A percentile compares a stretch with the other conserved stretches of the same genome.
Evolutionary conservation across 2,888 invertebrate species (phyloP).

Genomic region (Aphidoletes aphidimyza): DNA sequence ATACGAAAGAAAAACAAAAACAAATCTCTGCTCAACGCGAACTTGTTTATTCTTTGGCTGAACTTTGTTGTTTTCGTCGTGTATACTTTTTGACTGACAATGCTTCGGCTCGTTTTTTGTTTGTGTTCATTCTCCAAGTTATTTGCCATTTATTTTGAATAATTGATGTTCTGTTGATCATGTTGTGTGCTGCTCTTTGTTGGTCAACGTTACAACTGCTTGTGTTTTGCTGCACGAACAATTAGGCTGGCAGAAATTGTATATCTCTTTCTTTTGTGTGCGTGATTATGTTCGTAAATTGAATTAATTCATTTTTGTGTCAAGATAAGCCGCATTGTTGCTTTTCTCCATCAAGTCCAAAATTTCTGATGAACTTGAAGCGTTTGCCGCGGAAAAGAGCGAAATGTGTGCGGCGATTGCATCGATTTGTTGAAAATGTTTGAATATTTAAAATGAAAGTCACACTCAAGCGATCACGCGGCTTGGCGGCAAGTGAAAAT

Average conservation of each 20-base stretch:
- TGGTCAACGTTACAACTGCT: conserved; percentile 11
- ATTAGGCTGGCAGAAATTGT: neutral
- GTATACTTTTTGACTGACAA: too few species aligned
- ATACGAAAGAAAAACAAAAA: neutral
- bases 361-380: too few species aligned
- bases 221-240: conserved; percentile 1
- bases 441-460: neutral
- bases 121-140: neutral
- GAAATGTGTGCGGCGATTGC: neutral
- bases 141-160: conserved; percentile 50
- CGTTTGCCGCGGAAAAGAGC: too few species aligned
- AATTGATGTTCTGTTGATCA: conserved; percentile 31
- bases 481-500: conserved; percentile 23
- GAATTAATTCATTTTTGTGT: conserved; percentile 44
- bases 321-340: neutral
- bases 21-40: neutral
- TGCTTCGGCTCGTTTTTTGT: neutral
- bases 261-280: neutral
- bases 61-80: neutral
- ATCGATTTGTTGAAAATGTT: neutral
- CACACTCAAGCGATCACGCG: neutral
- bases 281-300: neutral
- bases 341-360: neutral
- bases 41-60: neutral
- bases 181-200: neutral